Base-by-base conservation (phyloP, 1,140 invertebrate species). In the Brachionus koreanus region DNA sequence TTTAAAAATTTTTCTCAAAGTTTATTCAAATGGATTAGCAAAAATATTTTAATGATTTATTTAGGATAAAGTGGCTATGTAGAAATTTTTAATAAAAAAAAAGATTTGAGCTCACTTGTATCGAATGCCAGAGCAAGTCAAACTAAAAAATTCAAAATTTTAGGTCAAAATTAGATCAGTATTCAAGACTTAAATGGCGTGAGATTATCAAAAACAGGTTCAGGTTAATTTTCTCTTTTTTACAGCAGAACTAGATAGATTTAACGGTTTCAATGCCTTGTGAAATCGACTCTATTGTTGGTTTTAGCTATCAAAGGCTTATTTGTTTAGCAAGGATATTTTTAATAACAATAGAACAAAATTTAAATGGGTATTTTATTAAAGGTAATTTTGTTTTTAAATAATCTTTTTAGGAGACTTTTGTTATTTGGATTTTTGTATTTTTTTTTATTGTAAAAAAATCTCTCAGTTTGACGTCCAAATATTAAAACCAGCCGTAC, bases 361-460 rank as follows among this genome's bases (percentile, higher is more conserved):
- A 57, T 57, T 57, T 57, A 19, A 57, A 57, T 57, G 49, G 49
- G 49, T 57, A 57, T 57, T 57, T 57, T 57, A 23, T 57, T 57
- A 57, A 57, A 57, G 49, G 49, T 57, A 57, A 57, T 57, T 57
- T 57, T 57, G 49, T 57, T 57, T 57, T 57, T 57, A 57, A 57
- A 57, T 57, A 57, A 57, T 57, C 49, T 23, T 57, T 5, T 5
- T 57, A 57, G 49, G 29, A 57, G 19, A 57, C 49, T 57, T 19
- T 57, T 57, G 19, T 57, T 57, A 19, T 16, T 57, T 16, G 16
- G 49, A 23, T 57, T 29, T 29, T 29, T 57, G n/a, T 19, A 57
- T 57, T n/a, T 19, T 57, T n/a, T 57, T 57, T 7, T 19, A 57
- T 57, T 57, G 49, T 42, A 42, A 42, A 42, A 39, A 57, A 19